phyloP scores from a whole-genome alignment of 2,113 vertebrate genomes.

The Melanocharis versteri region DNA sequence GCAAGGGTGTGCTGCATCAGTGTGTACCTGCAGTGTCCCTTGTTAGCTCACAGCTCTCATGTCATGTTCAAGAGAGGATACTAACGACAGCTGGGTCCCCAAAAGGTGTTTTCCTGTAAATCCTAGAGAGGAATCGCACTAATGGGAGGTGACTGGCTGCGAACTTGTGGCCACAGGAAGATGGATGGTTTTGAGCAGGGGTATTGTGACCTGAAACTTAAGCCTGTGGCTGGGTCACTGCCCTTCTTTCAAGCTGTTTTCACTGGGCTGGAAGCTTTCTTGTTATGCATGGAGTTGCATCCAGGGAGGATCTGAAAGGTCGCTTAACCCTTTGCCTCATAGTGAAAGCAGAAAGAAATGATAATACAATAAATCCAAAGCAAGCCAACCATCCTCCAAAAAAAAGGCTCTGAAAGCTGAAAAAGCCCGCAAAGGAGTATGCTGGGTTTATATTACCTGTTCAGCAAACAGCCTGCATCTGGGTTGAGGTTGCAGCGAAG shows the following conservation, averaged over 20 bases:
- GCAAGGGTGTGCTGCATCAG: neutral
- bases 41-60: neutral
- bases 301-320: slow-evolving; percentile 35
- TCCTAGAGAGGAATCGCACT: neutral
- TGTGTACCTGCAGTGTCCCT: neutral
- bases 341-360: slow-evolving; percentile 2
- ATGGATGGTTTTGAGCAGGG: slow-evolving; percentile 14
- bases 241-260: slow-evolving; percentile 55
- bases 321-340: neutral
- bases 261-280: slow-evolving; percentile 45
- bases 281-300: slow-evolving; percentile 17
- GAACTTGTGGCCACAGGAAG: slow-evolving; percentile 8
- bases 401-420: neutral
- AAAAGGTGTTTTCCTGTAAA: neutral
- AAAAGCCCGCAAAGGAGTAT: neutral
- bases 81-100: neutral
- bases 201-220: slow-evolving; percentile 50
- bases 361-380: slow-evolving; percentile 8
- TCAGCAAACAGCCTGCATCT: neutral
- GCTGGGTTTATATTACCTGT: neutral
- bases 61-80: neutral
- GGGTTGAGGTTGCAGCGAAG: neutral
- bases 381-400: neutral
- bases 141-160: neutral
- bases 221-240: slow-evolving; percentile 42